Evolutionary conservation across 30 jellyfish, hydroid and myxozoan genomes (phyloP).

Genomic region (Aurelia sp.): DNA sequence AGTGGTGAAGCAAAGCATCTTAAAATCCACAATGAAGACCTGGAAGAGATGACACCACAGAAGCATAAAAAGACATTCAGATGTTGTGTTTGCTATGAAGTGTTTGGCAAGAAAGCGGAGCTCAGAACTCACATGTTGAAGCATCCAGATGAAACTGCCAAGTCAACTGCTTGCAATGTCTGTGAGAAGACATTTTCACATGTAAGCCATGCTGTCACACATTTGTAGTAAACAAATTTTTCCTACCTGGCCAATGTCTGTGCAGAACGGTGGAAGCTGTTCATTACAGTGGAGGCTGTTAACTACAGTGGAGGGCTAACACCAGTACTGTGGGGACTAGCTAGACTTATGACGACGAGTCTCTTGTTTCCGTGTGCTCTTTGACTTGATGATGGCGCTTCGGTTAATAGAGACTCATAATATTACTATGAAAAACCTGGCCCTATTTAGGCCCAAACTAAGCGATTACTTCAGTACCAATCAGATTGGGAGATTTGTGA

Average conservation of each 20-base stretch:
- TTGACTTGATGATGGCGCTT: too few species aligned
- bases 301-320: too few species aligned
- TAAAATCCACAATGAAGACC: background rate
- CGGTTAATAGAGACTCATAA: too few species aligned
- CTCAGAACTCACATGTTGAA: slow-evolving; percentile 11
- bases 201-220: background rate
- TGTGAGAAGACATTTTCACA: slow-evolving; percentile 49
- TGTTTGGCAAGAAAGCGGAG: slow-evolving; percentile 36
- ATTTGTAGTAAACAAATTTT: background rate
- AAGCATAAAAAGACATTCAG: slow-evolving; percentile 5
- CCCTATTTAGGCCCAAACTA: too few species aligned
- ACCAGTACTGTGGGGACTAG: too few species aligned
- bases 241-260: background rate
- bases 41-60: background rate
- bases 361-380: too few species aligned
- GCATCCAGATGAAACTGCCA: slow-evolving; percentile 25
- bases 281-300: too few species aligned
- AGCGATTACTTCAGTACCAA: too few species aligned
- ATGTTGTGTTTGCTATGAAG: slow-evolving; percentile 30
- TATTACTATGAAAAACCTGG: too few species aligned
- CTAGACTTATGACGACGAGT: too few species aligned
- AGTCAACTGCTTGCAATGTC: slow-evolving; percentile 16
- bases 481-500: too few species aligned
- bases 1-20: background rate
- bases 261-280: background rate